Evolutionary conservation across 64 coral and sea anemone species (phyloP), one percentile per base, ranked within the genome.

Genomic region (Porites lutea): DNA sequence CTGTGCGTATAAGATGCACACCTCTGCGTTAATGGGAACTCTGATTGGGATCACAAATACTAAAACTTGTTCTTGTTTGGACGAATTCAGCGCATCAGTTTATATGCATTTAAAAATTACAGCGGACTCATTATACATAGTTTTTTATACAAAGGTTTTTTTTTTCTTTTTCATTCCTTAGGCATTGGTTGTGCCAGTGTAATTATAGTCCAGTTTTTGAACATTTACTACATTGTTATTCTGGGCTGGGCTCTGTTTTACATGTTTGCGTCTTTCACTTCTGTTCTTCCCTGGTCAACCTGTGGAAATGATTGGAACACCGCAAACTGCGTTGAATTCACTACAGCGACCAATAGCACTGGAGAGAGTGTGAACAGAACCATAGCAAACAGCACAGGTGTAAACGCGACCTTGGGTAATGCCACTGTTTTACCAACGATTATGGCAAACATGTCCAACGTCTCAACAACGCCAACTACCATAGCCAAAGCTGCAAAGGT

Each of bases 271-370:
- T 88, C 86, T 1, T 88, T 93, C 18, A 75, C 68, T 14, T 93
- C 92, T 3, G 6, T 45, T 1, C 71, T 93, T 15, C 76, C 92
- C 14, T 93, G 92, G 92, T 79, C 63, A 48, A 18, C 13, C 19
- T 93, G 92, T 75, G 86, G 46, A 27, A 93, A 93, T 79, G 19
- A 61, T 2, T 93, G 92, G 92, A 93, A 93, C 70, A 93, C 92
- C 19, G 64, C 76, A 37, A 70, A 72, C 59, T 93, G 92, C 19
- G 53, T 60, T 8, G 86, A 88, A 12, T 27, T 58, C 3, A 43
- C 16, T 13, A 45, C 53, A 9, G 22, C 10, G 9, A 3, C 15
- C 15, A 15, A 13, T 5, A 12, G 9, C 8, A 48, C 45, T 43
- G 6, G 13, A 37, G 13, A 11, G 9, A 2, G 19, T n/a, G 21